A percentile compares a stretch with the other conserved stretches of the same genome.
These are phyloP conservation scores for Lindbergichthys nudifrons DNA, from an alignment of 2,797 vertebrate species.

Conservation along the genomic window DNA sequence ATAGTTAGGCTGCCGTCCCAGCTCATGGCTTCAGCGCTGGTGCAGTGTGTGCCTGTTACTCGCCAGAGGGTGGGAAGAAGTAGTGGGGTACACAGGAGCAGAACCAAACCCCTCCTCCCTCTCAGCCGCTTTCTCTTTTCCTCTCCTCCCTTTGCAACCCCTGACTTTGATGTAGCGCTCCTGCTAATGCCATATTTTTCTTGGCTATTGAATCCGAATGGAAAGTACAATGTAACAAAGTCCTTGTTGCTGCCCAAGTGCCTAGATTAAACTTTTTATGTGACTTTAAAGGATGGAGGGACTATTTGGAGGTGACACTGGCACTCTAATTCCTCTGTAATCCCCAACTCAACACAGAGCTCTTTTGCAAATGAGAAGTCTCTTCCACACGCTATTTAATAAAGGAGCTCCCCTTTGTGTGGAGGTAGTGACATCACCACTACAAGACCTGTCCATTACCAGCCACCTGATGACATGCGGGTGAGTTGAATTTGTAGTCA, in stretches of 20 bases:
- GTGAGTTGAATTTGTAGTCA: slow-evolving; percentile 73
- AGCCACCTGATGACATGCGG: slow-evolving; percentile 75
- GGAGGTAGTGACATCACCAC: slow-evolving; percentile 76
- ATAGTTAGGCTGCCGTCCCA: slow-evolving; percentile 63
- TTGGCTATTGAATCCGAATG: slow-evolving; percentile 84
- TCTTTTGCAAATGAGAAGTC: slow-evolving; percentile 71
- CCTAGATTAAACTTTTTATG: slow-evolving; percentile 75
- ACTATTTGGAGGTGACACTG: slow-evolving; percentile 79
- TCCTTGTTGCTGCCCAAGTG: slow-evolving; percentile 78
- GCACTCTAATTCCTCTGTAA: slow-evolving; percentile 76
- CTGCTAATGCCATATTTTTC: slow-evolving; percentile 88
- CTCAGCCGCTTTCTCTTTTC: slow-evolving; percentile 53
- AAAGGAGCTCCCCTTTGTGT: slow-evolving; percentile 60
- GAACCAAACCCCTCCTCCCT: slow-evolving; percentile 54
- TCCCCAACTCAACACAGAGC: slow-evolving; percentile 79
- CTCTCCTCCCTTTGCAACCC: slow-evolving; percentile 55
- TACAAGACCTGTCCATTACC: slow-evolving; percentile 73
- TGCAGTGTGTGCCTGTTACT: slow-evolving; percentile 72
- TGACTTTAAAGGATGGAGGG: slow-evolving; percentile 79
- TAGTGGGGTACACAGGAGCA: slow-evolving; percentile 81
- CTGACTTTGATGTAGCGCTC: slow-evolving; percentile 87
- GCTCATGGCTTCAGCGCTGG: slow-evolving; percentile 49
- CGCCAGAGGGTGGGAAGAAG: slow-evolving; percentile 83
- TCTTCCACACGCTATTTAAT: slow-evolving; percentile 68
- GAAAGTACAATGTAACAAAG: slow-evolving; percentile 89